A percentile compares a stretch with the other conserved stretches of the same genome.
Evolutionary conservation across 1,140 invertebrate species (phyloP).

Genomic region (Listronotus oregonensis): DNA sequence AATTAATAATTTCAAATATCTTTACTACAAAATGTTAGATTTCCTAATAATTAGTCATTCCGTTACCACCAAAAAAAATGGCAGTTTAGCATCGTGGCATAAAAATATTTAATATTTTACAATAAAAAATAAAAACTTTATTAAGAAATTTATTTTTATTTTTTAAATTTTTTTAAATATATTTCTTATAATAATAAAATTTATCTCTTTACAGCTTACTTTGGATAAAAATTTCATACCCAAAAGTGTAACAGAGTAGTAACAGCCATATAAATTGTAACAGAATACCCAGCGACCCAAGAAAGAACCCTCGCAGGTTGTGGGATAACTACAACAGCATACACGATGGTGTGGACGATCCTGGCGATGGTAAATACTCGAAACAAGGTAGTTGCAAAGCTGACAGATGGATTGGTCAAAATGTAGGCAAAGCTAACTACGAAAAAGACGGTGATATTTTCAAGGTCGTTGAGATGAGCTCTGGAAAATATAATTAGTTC

Average conservation of each 20-base stretch:
- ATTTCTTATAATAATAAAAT: too few relatives aligned
- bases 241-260: slow-evolving; percentile 35
- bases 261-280: slow-evolving; percentile 59
- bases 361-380: slow-evolving; percentile 64
- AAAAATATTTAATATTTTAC: too few relatives aligned
- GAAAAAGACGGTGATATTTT: slow-evolving; percentile 74
- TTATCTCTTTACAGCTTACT: too few relatives aligned
- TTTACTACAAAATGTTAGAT: too few relatives aligned
- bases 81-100: too few relatives aligned
- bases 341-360: slow-evolving; percentile 69
- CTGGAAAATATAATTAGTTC: slow-evolving; percentile 50
- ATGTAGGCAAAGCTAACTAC: slow-evolving; percentile 67
- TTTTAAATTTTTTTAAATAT: too few relatives aligned
- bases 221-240: too few relatives aligned
- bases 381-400: slow-evolving; percentile 63
- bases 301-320: slow-evolving; percentile 64
- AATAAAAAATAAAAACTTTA: too few relatives aligned
- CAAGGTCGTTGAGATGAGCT: slow-evolving; percentile 68
- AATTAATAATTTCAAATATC: too few relatives aligned
- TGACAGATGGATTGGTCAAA: slow-evolving; percentile 61
- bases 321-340: slow-evolving; percentile 60
- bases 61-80: too few relatives aligned
- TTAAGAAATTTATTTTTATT: too few relatives aligned
- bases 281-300: slow-evolving; percentile 55
- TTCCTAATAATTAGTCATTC: too few relatives aligned